Evolutionary conservation across 2,888 invertebrate species (phyloP).

Genomic region (Platypus cylindrus): DNA sequence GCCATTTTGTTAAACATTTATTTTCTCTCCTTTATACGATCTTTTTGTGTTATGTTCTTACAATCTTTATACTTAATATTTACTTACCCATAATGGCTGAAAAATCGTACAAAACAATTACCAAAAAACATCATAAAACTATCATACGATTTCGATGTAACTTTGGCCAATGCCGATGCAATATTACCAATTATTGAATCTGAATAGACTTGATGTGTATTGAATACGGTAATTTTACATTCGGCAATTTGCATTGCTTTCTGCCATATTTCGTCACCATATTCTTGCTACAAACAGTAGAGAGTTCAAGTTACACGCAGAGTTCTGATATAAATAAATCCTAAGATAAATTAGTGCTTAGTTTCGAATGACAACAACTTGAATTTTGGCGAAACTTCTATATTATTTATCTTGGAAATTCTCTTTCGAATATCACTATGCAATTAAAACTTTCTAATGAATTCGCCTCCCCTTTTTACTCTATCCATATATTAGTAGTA

Average conservation of each 20-base stretch:
- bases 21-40: no score
- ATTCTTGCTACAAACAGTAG: conserved; percentile 49
- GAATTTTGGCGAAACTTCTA: no score
- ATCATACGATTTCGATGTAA: conserved; percentile 52
- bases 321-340: no score
- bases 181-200: conserved; percentile 69
- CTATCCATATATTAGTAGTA: no score
- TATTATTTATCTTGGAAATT: no score
- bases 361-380: no score
- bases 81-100: conserved; percentile 68
- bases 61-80: not conserved
- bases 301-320: not conserved
- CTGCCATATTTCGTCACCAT: conserved; percentile 68
- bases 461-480: no score
- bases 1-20: no score
- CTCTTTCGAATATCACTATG: no score
- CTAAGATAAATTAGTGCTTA: no score
- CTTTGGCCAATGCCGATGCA: conserved; percentile 58
- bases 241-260: conserved; percentile 57
- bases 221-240: conserved; percentile 61
- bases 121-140: conserved; percentile 82
- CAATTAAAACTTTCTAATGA: no score
- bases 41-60: no score
- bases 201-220: conserved; percentile 73
- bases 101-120: conserved; percentile 78